Evolutionary conservation across 2,113 vertebrate genomes (phyloP), one percentile per base, ranked within the genome.

Genomic region (Scomber colias): DNA sequence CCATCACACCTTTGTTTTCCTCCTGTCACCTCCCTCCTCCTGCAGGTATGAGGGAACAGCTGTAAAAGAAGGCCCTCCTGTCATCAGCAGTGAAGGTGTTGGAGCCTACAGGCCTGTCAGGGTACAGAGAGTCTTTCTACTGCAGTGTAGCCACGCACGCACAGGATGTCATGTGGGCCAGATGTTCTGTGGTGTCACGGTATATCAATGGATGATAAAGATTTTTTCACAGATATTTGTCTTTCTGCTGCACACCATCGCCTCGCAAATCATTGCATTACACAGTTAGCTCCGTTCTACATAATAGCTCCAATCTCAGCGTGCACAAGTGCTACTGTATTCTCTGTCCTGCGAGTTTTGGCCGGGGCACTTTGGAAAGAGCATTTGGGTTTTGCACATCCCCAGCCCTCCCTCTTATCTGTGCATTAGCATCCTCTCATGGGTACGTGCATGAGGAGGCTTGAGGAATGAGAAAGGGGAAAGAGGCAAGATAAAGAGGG

Each of bases 401-500:
- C 63, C 11, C 14, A 31, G 87, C 75, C 68, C 56, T 72, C 13
- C 57, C 64, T 85, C 87, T 91, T 92, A 92, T 90, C 92, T 86
- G 66, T 53, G 83, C 82, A 85, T 91, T 92, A 89, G 89, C 82
- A 72, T 66, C 61, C 81, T 89, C 89, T 90, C 79, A 57, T 78
- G 84, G 81, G 89, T 56, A 70, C 16, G 3, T 50, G 69, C 81
- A 77, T 40, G 75, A 84, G 75, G 70, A 77, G 76, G 84, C 82
- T 84, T 81, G 86, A 90, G 91, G 87, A 91, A 91, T 87, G 81
- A 90, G 77, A 85, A 85, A 79, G 77, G 89, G 78, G 73, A 71
- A 83, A 72, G 78, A 70, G 78, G 82, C 57, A 31, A 92, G 93
- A 94, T 92, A 94, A 94, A 93, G 90, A 87, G 76, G 60, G 78